Percentiles rank a stretch among this genome's conserved stretches.
Conservation (phyloP, 2,113 vertebrate species). For the Polyodon spathula region DNA sequence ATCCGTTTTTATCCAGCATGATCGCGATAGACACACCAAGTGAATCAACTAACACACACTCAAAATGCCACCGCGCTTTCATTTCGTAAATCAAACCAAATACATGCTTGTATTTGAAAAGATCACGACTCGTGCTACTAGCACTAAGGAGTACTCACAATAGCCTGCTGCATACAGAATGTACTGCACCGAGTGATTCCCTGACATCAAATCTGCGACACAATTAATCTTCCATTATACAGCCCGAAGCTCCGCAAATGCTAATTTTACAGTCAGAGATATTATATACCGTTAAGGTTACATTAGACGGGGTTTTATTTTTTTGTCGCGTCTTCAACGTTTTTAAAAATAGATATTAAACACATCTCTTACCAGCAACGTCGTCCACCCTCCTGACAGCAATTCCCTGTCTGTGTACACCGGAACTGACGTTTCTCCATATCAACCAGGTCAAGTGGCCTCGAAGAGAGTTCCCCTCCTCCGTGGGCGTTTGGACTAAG, state of each 20-base stretch:
- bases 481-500: too few species aligned
- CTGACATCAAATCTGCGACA: constrained; percentile 10
- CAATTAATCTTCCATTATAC: neutral
- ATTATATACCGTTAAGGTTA: neutral
- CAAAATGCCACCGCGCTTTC: too few species aligned
- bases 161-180: constrained; percentile 4
- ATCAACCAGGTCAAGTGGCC: constrained; percentile 3
- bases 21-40: too few species aligned
- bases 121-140: too few species aligned
- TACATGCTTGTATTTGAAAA: too few species aligned
- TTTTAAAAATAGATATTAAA: constrained; percentile 27
- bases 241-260: neutral
- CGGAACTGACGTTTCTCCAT: constrained; percentile 47
- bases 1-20: too few species aligned
- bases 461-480: constrained; percentile 4
- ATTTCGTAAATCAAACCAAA: too few species aligned
- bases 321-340: constrained; percentile 5
- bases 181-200: constrained; percentile 17
- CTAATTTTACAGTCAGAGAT: neutral
- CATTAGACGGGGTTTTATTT: neutral
- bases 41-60: too few species aligned
- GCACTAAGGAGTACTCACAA: too few species aligned
- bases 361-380: constrained; percentile 59
- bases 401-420: constrained; percentile 61
- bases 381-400: constrained; percentile 62